Evolutionary conservation across 2,797 vertebrate genomes (phyloP), one percentile per base, ranked within the genome.

Genomic region (Hirundo rustica): DNA sequence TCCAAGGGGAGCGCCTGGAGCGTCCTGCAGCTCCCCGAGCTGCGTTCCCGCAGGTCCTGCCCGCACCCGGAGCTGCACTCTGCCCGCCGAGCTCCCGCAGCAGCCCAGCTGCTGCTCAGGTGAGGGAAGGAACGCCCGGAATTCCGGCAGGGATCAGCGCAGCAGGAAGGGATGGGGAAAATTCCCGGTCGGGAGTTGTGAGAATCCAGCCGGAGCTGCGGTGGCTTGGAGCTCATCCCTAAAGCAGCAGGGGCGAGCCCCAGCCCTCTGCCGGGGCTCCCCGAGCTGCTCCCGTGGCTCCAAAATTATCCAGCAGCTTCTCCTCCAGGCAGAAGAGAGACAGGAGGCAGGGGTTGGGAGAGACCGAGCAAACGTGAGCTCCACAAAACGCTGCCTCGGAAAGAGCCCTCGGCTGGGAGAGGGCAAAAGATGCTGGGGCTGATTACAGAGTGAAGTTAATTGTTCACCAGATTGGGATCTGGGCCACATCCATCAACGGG

Each of bases 371-470:
- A 93, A 92, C 65, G 89, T 48, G 88, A 94, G 88, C 74, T 68
- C 61, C 36, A 36, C 36, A 62, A 77, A 95, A 70, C 0, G 36
- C 85, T 65, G 88, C 91, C 95, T 75, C 32, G 88, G 44, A 80
- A 76, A 90, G 74, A 73, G 36, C 70, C 45, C 86, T 20, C 20
- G 81, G 51, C n/a, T 90, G 68, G 91, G 55, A 92, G 85, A 85
- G 91, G 32, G 85, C 87, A 38, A 13, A 34, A 95, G 89, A 94
- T 92, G 93, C 92, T 85, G 23, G 2, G 4, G 54, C 70, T 66
- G 95, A 96, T 96, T 96, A 61, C 40, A 34, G 81, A 58, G 50
- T 73, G 12, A 29, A 60, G 88, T 86, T 96, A 93, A 95, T 94
- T 87, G 96, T 84, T 88, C 92, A 83, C 93, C 93, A 88, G 90